Conservation (phyloP, 2,888 invertebrate genomes). For the Habroteleia sp. region DNA sequence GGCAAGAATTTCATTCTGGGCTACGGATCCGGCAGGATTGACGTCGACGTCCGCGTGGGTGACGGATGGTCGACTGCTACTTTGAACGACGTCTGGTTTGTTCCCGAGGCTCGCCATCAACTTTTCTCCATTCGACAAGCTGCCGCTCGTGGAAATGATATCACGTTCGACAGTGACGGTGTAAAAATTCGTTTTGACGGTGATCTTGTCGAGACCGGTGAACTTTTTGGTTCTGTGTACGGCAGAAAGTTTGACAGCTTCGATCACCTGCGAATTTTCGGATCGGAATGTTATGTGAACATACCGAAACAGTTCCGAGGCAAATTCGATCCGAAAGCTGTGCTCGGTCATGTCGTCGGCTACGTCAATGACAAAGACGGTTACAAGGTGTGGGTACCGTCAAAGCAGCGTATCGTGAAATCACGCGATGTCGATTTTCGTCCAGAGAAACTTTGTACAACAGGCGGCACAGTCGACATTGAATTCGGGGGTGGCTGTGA, state of each 20-base stretch:
- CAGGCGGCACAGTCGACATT: constrained; percentile 8
- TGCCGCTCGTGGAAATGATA: too few species aligned
- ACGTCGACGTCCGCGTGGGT: not conserved
- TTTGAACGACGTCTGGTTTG: constrained; percentile 23
- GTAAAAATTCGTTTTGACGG: too few species aligned
- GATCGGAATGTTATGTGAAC: constrained; percentile 44
- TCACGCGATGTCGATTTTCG: constrained; percentile 51
- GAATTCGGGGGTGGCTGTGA: too few species aligned
- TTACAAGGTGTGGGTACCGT: constrained; percentile 44
- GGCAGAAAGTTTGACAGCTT: constrained; percentile 46
- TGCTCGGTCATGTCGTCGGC: constrained; percentile 16
- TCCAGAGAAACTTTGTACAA: constrained; percentile 47
- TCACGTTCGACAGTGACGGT: too few species aligned
- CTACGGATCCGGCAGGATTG: not conserved
- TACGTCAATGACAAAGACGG: constrained; percentile 38
- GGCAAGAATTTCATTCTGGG: not conserved
- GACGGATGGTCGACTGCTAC: not conserved
- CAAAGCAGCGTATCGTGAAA: constrained; percentile 41
- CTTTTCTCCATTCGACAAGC: constrained; percentile 63
- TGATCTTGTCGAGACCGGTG: too few species aligned
- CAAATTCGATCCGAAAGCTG: constrained; percentile 40
- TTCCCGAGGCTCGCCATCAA: constrained; percentile 48
- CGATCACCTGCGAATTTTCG: constrained; percentile 51
- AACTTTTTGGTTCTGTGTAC: too few species aligned
- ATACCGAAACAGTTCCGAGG: constrained; percentile 50